These are phyloP conservation scores for Proisotoma minuta DNA, from an alignment of 2,888 invertebrate species.

Conservation along the genomic window DNA sequence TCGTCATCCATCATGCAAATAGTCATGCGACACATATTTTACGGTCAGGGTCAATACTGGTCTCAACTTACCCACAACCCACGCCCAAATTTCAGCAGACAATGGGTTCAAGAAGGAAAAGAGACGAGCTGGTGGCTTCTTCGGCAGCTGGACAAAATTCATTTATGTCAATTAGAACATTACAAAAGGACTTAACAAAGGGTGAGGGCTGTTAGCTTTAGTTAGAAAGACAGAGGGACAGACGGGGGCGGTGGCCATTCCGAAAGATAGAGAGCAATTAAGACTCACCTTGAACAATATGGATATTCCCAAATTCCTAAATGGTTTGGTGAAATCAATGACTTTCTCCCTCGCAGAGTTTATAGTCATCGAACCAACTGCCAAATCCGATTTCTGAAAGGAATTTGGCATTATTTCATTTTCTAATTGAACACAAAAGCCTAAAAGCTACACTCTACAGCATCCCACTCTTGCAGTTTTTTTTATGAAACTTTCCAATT, in stretches of 20 bases:
- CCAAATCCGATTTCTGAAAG: slow-evolving; percentile 86
- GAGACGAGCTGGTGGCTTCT: slow-evolving; percentile 76
- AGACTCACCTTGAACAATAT: slow-evolving; percentile 65
- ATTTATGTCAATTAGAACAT: background rate
- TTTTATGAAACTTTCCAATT: no score
- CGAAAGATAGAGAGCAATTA: no score
- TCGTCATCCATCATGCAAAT: background rate
- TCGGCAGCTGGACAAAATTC: slow-evolving; percentile 66
- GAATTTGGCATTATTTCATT: slow-evolving; percentile 1
- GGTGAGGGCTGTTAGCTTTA: no score
- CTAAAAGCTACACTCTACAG: no score
- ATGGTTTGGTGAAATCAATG: slow-evolving; percentile 97
- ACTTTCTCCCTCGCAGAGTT: slow-evolving; percentile 80
- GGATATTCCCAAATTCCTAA: slow-evolving; percentile 95
- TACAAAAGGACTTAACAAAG: no score
- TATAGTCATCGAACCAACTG: slow-evolving; percentile 95
- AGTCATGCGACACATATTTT: background rate
- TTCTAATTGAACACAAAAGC: no score
- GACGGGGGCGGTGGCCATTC: no score
- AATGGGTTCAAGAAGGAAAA: slow-evolving; percentile 97
- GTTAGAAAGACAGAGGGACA: background rate
- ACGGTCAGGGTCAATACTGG: background rate
- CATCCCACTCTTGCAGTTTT: no score
- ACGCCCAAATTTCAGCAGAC: slow-evolving; percentile 94
- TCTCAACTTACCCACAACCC: slow-evolving; percentile 51